Base-by-base conservation (phyloP, 2,888 invertebrate genomes). In the Cordilura impudica region DNA sequence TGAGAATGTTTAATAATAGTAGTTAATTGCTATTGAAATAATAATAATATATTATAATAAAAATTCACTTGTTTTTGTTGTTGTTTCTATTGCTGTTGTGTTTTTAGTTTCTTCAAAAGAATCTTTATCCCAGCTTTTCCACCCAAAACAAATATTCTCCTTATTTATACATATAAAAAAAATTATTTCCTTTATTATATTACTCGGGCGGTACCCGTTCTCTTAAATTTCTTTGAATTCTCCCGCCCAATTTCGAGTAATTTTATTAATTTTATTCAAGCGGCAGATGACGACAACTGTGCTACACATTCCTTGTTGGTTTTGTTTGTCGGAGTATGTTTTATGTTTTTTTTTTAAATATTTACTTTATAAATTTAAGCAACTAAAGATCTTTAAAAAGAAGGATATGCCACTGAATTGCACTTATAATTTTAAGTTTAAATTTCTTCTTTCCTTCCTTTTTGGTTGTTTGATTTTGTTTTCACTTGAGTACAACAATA, bases 21-120 rank as follows among this genome's bases (percentile, higher is more conserved):
- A 23, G 47, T 61, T 75, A 69, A 56, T 69, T 49, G 54, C 61
- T 63, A 69, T 69, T 69, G 47, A 75, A 63, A 23, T 18, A 21
- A 43, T 23, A 19, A n/a, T 35, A 21, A 10, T 69, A 31, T 54
- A 65, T 67, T n/a, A 69, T 74, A 66, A 66, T 69, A 21, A 6
- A 23, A 47, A 29, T 69, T 67, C 35, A 60, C 49, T 23, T 35
- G 31, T 56, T 39, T 39, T 39, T 31, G n/a, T 31, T 18, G 35
- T 4, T 35, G 5, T 54, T n/a, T 19, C 4, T 54, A n/a, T n/a
- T 35, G 2, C 12, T 31, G n/a, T 39, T n/a, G 4, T 39, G 26
- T 39, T 4, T 4, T 26, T 26, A 26, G 6, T 26, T 26, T 39
- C 35, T 39, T 12, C 1, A 39, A 35, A 35, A 35, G 12, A 12